Base-by-base conservation (phyloP, 2,888 invertebrate species). In the Merodon equestris region DNA sequence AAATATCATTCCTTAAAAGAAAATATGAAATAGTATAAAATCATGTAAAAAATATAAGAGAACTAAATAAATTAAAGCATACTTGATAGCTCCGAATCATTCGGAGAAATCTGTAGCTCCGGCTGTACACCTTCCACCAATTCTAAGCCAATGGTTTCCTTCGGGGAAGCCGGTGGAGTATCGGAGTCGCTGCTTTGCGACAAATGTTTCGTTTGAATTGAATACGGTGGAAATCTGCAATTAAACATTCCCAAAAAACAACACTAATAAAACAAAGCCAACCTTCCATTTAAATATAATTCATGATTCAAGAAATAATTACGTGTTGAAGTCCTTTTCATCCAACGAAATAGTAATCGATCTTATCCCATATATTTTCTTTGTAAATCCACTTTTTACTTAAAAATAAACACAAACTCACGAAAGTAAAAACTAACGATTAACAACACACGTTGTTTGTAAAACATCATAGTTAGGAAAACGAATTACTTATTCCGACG, bases 21-120 rank as follows among this genome's bases (percentile, higher is more conserved):
- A 14, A 68, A 34, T 50, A 51, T 27, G 2, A n/a, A 4, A 27
- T 27, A 27, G 27, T 7, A 27, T 4, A 27, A 4, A 27, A 27
- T 56, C 1, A 36, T 36, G n/a, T 7, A 15, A 14, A 13, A 18
- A 18, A 36, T 5, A 13, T 38, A 66, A 47, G 19, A 19, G 7
- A 5, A 18, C 0, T 27, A 44, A 45, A 38, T 38, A 17, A 47
- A 13, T 50, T 14, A 44, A 38, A 45, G 79, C 82, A 83, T 63
- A 90, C 91, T 90, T 87, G 90, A 82, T 27, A 91, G 89, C 0
- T 90, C 90, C 4, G 91, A 89, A 85, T 91, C 91, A 68, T 90
- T 84, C 0, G 90, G 90, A 0, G 91, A 90, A 67, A 88, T 85
- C 83, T 91, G 91, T 34, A 91, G 88, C 82, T 91, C 91, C 0